Conservation (phyloP, 1,140 invertebrate genomes). For the Apis florea region DNA sequence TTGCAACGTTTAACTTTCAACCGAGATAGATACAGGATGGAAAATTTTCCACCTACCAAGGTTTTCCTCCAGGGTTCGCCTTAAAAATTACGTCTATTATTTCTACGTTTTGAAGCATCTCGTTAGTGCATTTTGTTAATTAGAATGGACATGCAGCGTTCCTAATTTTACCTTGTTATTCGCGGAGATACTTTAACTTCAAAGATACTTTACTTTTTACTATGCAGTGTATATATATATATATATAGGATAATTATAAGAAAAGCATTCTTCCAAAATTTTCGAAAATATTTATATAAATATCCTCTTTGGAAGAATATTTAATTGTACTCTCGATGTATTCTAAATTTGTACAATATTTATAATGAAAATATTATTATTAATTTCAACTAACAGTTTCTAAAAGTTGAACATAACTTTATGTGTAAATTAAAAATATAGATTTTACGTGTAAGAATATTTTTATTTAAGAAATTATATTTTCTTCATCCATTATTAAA, state of each 20-base stretch:
- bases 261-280: neutral
- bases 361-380: too few species aligned
- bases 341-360: too few species aligned
- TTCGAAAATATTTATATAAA: neutral
- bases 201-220: neutral
- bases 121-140: neutral
- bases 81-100: neutral
- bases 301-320: too few species aligned
- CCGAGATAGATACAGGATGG: neutral
- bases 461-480: too few species aligned
- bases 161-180: neutral
- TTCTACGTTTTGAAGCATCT: neutral
- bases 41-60: neutral
- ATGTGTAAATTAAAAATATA: too few species aligned
- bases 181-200: neutral
- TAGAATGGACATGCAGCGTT: neutral
- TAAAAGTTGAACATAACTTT: too few species aligned
- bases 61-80: neutral
- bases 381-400: too few species aligned
- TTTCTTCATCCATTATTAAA: too few species aligned
- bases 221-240: too few species aligned
- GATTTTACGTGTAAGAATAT: too few species aligned
- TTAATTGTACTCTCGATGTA: too few species aligned
- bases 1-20: slow-evolving; percentile 3
- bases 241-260: neutral